Evolutionary conservation across 2,113 vertebrate species (phyloP), one percentile per base, ranked within the genome.

Genomic region (Thomomys bottae): DNA sequence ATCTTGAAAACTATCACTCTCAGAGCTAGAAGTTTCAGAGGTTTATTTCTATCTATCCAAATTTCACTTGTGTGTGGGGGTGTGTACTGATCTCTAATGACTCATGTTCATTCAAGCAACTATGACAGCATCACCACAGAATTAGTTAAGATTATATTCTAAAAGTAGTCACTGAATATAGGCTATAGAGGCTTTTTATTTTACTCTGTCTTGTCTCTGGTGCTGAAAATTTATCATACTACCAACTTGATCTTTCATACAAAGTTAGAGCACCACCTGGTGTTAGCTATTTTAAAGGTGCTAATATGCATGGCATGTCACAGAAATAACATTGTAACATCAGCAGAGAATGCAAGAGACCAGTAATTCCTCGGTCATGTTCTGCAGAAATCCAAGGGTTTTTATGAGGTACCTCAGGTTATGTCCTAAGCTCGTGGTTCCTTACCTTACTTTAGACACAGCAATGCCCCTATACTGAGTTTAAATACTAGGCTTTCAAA

Each of bases 211-310:
- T 91, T 73, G 28, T 57, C 93, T 93, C 70, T 84, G 71, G 10
- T 70, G 38, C 3, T 78, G 24, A 45, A 54, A 59, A 84, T 34
- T 90, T 68, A 24, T 38, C 26, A 57, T 14, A 8, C 5, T 1
- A 17, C 0, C 42, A 54, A 54, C 49, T 54, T 54, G 49, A 54
- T 54, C 68, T 63, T 87, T 93, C 66, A 90, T 73, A 82, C 5
- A 90, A 36, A 89, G 80, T 93, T 88, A 87, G 61, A 95, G 96
- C 97, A 96, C 97, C 97, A 97, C 54, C 97, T 98, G 93, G 94
- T 67, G 97, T 96, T 95, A 64, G 38, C 61, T 80, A 30, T 61
- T 18, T 87, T 78, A 42, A 92, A 95, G 79, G 57, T 57, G 40
- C 49, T 81, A 73, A 77, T 6, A 32, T 1, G 26, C 21, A 67